Evolutionary conservation across 1,140 invertebrate genomes (phyloP).

Genomic region (Oedothorax gibbosus): DNA sequence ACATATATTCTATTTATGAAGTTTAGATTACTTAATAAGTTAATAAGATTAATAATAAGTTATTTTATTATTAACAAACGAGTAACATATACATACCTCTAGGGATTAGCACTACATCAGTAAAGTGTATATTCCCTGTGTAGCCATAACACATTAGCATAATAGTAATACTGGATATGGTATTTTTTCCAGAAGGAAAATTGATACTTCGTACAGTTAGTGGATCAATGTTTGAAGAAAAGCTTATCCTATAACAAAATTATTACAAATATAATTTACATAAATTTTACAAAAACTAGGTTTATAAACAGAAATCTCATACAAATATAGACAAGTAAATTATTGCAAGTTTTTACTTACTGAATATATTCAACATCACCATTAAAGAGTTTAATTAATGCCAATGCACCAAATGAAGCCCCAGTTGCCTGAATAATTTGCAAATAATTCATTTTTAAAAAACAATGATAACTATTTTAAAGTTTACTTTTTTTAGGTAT

Average conservation of each 20-base stretch:
- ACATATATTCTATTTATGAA: no score
- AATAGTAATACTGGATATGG: constrained; percentile 60
- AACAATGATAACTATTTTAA: no score
- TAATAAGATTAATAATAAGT: no score
- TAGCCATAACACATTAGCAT: constrained; percentile 64
- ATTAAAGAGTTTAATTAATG: constrained; percentile 56
- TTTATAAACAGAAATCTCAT: neutral
- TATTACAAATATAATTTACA: neutral
- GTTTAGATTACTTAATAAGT: no score
- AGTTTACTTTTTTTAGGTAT: no score
- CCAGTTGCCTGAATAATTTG: constrained; percentile 41
- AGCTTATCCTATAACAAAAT: constrained; percentile 60
- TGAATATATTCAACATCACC: constrained; percentile 42
- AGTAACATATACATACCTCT: constrained; percentile 27
- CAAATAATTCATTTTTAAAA: no score
- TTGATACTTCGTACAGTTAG: constrained; percentile 42
- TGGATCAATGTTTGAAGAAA: constrained; percentile 62
- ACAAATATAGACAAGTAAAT: constrained; percentile 3
- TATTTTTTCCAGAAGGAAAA: constrained; percentile 35
- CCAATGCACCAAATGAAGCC: constrained; percentile 54
- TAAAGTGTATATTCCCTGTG: constrained; percentile 63
- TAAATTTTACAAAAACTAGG: neutral
- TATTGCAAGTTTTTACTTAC: constrained; percentile 13
- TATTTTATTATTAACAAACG: neutral
- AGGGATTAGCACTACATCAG: constrained; percentile 57